Evolutionary conservation across 2,888 invertebrate species (phyloP).

Genomic region (Eilema griseolum): DNA sequence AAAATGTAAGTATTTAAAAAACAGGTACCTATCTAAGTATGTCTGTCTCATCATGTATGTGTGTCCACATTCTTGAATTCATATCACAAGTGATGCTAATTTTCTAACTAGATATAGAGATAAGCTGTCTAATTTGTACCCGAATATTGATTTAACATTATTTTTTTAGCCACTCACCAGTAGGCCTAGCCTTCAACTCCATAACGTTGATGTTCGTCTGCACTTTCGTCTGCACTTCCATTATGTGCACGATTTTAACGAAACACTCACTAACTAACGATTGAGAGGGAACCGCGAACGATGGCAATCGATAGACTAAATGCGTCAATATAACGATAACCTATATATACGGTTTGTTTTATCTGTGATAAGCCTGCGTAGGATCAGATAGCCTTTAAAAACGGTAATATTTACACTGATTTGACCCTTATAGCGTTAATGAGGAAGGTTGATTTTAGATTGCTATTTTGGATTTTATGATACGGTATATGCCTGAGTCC

Average conservation of each 20-base stretch:
- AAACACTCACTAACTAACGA: conserved; percentile 13
- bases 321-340: conserved; percentile 80
- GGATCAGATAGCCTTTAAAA: conserved; percentile 11
- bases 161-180: conserved; percentile 25
- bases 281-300: conserved; percentile 22
- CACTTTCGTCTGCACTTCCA: conserved; percentile 56
- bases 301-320: conserved; percentile 62
- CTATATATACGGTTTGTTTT: conserved; percentile 56
- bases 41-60: no score
- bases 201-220: conserved; percentile 51
- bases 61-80: no score
- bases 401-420: conserved; percentile 6
- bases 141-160: no score
- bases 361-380: conserved; percentile 69
- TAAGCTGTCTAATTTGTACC: no score
- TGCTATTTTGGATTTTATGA: neutral
- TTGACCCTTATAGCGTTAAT: conserved; percentile 5
- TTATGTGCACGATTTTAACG: conserved; percentile 40
- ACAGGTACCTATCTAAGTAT: no score
- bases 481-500: neutral
- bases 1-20: no score
- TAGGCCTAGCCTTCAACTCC: conserved; percentile 66
- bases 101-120: no score
- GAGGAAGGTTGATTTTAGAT: conserved; percentile 8
- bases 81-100: no score